These are phyloP conservation scores for Prosapia bicincta DNA, from an alignment of 2,888 invertebrate species.

Conservation along the genomic window DNA sequence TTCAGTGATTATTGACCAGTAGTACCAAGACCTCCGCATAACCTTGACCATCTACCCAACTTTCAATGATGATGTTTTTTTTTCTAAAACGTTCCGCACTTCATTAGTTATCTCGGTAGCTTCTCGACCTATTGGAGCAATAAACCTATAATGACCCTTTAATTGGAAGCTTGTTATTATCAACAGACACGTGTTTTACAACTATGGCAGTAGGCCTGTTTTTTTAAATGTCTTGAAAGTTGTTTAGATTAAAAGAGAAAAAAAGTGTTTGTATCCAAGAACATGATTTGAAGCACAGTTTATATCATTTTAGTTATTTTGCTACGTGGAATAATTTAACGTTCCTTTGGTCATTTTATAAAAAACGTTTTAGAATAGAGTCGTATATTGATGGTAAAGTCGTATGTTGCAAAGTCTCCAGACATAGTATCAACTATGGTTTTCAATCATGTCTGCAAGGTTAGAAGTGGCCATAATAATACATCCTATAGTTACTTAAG, in stretches of 20 bases:
- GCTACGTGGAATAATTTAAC: neutral
- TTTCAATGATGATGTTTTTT: neutral
- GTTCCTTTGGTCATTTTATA: neutral
- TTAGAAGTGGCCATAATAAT: too few relatives aligned
- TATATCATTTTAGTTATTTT: neutral
- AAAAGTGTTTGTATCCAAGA: neutral
- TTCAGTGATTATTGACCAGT: neutral
- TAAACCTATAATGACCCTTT: constrained; percentile 1
- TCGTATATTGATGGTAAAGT: too few relatives aligned
- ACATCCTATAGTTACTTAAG: too few relatives aligned
- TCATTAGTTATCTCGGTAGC: neutral
- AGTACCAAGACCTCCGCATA: neutral
- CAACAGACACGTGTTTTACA: neutral
- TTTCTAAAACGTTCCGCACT: neutral
- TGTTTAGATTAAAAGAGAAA: neutral
- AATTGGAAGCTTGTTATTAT: neutral
- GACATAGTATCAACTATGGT: too few relatives aligned
- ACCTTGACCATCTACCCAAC: neutral
- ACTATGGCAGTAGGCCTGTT: neutral
- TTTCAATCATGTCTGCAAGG: too few relatives aligned
- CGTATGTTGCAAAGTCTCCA: too few relatives aligned
- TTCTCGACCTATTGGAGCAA: neutral
- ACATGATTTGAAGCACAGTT: neutral
- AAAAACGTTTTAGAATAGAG: neutral
- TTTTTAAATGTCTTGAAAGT: too few relatives aligned